A percentile compares a stretch with the other conserved stretches of the same genome.
phyloP scores from a whole-genome alignment of 1,140 invertebrate genomes.

The Coelopa frigida region DNA sequence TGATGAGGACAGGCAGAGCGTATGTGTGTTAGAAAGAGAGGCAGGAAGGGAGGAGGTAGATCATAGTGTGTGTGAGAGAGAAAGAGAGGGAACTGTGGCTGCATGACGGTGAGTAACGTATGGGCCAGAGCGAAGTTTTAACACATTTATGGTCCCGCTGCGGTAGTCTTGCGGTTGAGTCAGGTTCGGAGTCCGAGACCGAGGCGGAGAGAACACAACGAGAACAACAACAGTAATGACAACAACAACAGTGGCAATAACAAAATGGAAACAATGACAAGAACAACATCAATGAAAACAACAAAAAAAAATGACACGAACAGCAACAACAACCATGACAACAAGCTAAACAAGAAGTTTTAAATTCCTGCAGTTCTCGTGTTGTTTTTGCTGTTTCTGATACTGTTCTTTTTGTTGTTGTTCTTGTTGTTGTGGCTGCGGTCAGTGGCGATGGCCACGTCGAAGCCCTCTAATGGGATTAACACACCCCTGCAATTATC shows the following conservation, averaged over 20 bases:
- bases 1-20: no score
- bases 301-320: no score
- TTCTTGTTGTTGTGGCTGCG: background rate
- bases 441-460: background rate
- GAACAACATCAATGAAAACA: background rate
- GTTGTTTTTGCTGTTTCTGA: background rate
- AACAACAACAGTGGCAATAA: background rate
- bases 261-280: background rate
- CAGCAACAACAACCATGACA: no score
- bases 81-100: no score
- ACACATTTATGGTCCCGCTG: background rate
- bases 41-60: no score
- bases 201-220: background rate
- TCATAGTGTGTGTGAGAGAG: no score
- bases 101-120: no score
- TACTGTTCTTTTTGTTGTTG: background rate
- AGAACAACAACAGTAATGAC: background rate
- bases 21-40: no score
- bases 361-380: background rate
- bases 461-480: constrained; percentile 27
- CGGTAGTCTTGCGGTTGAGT: background rate
- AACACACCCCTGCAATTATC: constrained; percentile 35
- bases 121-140: no score
- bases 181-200: background rate
- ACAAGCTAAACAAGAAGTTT: no score